Evolutionary conservation across 2,113 vertebrate species (phyloP).

Genomic region (Tragelaphus buxtoni): DNA sequence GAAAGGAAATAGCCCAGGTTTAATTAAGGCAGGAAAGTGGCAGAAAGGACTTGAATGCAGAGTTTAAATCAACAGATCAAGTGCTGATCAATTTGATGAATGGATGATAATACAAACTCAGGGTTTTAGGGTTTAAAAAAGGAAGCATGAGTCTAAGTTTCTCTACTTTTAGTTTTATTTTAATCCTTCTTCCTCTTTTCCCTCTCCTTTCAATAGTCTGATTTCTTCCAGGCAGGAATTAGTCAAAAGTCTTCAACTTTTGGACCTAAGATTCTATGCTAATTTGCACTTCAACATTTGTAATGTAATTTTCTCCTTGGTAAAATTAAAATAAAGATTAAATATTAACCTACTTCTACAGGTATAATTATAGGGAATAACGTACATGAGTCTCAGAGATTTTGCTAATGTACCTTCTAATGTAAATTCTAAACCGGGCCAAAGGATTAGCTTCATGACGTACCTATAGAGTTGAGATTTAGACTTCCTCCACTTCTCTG

Average conservation of each 20-base stretch:
- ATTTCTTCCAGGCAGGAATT: background rate
- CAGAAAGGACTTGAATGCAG: background rate
- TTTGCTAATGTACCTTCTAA: background rate
- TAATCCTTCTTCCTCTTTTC: background rate
- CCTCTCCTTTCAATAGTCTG: background rate
- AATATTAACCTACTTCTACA: background rate
- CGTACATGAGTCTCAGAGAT: background rate
- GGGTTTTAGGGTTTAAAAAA: background rate
- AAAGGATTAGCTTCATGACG: background rate
- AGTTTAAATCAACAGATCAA: background rate
- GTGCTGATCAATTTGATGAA: background rate
- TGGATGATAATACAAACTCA: background rate
- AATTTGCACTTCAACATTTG: slow-evolving; percentile 27
- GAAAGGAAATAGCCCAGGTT: background rate
- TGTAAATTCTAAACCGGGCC: background rate
- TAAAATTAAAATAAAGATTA: background rate
- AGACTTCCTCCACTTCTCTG: background rate
- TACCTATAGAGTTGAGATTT: background rate
- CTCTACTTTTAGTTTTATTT: background rate
- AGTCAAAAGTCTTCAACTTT: background rate
- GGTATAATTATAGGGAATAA: background rate
- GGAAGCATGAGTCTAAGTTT: background rate
- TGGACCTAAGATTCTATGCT: background rate
- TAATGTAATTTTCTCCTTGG: background rate
- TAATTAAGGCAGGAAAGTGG: background rate